Evolutionary conservation across 2,113 vertebrate species (phyloP), one percentile per base, ranked within the genome.

Genomic region (Phainopepla nitens): DNA sequence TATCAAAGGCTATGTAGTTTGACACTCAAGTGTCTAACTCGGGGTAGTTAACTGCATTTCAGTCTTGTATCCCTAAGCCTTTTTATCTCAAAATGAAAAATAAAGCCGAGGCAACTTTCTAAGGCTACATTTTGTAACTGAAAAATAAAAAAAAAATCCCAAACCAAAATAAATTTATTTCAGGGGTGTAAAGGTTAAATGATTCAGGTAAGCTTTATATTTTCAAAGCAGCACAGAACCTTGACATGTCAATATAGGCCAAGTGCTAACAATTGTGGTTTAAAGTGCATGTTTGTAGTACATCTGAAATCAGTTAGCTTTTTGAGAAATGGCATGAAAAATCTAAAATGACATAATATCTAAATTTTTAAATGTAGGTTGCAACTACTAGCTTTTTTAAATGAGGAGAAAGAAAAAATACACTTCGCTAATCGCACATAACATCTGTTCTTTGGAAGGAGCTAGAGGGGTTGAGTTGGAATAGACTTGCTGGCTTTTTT

Each of bases 251-350:
- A 3, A 11, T 92, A 44, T 15, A 94, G 57, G 25, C 33, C 33
- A 68, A 90, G 24, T 41, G 22, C 72, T 92, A 65, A 75, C 68
- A 75, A 6, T 51, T 83, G 28, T 85, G 31, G 65, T 73, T 84
- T 92, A 83, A 90, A 95, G 62, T 72, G 9, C 41, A 11, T 93
- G 76, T 86, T 95, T 95, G 60, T 79, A 60, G 50, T 86, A 28
- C n/a, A 13, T 81, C 28, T 91, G 15, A 85, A 89, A 78, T 89
- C 51, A 78, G 36, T 85, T 53, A 11, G 9, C 17, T 77, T 89
- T 86, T 91, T 87, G 82, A 87, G 65, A 90, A 93, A 91, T 51
- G 5, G 28, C 28, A 33, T 49, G 10, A 68, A 73, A 62, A 57
- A 53, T 45, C 28, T 31, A 41, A 75, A 65, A 54, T 72, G 7